Conservation (phyloP, 2,797 vertebrate species). For the Discoglossus pictus region DNA sequence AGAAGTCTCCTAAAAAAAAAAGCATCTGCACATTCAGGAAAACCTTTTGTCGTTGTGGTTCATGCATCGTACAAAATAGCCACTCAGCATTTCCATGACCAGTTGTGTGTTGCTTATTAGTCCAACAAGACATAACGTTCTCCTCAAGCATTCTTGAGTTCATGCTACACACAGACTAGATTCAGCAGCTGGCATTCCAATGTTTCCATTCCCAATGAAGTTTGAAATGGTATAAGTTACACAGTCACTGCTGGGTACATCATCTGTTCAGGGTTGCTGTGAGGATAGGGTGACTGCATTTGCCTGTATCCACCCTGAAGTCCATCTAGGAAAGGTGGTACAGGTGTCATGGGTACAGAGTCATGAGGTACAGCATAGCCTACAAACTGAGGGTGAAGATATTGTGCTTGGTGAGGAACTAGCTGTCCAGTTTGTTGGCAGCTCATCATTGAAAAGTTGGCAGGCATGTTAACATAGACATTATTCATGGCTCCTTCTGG, state of each 20-base stretch:
- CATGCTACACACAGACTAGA: neutral
- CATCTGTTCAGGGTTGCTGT: constrained; percentile 81
- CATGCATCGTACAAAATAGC: constrained; percentile 58
- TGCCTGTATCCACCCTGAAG: constrained; percentile 85
- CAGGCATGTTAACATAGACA: constrained; percentile 96
- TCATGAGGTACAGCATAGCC: constrained; percentile 85
- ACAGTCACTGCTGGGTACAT: constrained; percentile 93
- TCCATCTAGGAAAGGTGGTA: constrained; percentile 81
- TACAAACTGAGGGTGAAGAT: constrained; percentile 91
- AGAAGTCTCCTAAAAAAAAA: constrained; percentile 45
- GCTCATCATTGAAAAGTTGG: constrained; percentile 96
- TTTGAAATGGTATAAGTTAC: constrained; percentile 61
- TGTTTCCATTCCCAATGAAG: neutral
- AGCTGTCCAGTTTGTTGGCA: constrained; percentile 97
- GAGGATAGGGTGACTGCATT: constrained; percentile 90
- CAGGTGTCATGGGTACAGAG: constrained; percentile 72
- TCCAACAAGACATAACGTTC: constrained; percentile 45
- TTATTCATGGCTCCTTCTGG: constrained; percentile 87
- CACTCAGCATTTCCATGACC: constrained; percentile 52
- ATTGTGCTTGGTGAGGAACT: constrained; percentile 93
- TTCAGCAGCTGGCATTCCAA: constrained; percentile 39
- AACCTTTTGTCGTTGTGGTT: constrained; percentile 44
- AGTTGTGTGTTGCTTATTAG: constrained; percentile 51
- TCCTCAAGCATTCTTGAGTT: constrained; percentile 51
- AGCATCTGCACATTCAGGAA: constrained; percentile 37